Evolutionary conservation across 2,888 invertebrate genomes (phyloP).

Genomic region (Drosophila kanekoi): DNA sequence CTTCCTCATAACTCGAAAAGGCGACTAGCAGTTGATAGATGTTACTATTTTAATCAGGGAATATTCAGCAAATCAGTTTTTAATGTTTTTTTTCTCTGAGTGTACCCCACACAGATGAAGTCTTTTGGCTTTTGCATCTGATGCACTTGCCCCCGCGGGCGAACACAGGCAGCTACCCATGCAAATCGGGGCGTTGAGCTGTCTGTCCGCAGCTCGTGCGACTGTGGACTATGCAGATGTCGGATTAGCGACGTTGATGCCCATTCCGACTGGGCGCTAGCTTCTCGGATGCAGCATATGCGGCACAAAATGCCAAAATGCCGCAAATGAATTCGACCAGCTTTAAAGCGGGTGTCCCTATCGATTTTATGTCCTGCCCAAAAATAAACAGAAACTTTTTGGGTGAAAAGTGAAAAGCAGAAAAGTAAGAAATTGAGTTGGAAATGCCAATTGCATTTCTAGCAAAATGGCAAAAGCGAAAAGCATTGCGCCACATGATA

Average conservation of each 20-base stretch:
- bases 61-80: no score
- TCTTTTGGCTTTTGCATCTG: constrained; percentile 37
- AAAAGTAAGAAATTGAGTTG: constrained; percentile 30
- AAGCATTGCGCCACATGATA: not conserved
- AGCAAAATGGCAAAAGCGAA: constrained; percentile 5
- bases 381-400: constrained; percentile 19
- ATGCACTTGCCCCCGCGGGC: constrained; percentile 42
- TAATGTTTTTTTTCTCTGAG: not conserved
- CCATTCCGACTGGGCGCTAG: constrained; percentile 13
- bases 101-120: constrained; percentile 23
- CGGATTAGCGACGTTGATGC: constrained; percentile 40
- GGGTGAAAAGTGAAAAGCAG: constrained; percentile 25
- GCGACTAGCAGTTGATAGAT: no score
- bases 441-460: constrained; percentile 46
- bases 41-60: no score
- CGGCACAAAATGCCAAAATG: not conserved
- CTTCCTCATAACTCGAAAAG: no score
- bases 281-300: constrained; percentile 3
- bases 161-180: constrained; percentile 46
- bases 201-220: constrained; percentile 35
- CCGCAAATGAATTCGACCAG: constrained; percentile 17
- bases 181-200: constrained; percentile 49
- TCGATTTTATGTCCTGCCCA: constrained; percentile 38
- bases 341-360: constrained; percentile 19
- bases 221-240: constrained; percentile 38